Conservation (phyloP, 1,140 invertebrate genomes). For the Micrasema minimum region DNA sequence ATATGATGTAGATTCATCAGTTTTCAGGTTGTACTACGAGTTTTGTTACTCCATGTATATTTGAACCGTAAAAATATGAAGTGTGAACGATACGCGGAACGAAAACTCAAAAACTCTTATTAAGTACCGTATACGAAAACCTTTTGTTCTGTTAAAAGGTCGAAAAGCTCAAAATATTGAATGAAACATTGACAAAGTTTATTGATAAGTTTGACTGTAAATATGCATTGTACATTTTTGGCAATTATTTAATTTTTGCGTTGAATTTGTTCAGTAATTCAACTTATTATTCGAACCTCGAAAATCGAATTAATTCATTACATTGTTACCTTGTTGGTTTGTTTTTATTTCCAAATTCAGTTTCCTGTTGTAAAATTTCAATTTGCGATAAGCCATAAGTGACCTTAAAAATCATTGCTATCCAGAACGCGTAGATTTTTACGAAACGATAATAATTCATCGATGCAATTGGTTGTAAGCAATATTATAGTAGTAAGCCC, state of each 20-base stretch:
- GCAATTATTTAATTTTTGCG: not conserved
- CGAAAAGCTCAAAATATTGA: not conserved
- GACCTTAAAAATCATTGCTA: not conserved
- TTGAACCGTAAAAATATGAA: too few relatives aligned
- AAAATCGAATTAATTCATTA: not conserved
- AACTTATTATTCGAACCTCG: not conserved
- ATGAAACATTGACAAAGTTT: not conserved
- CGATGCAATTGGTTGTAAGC: not conserved
- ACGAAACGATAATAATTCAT: not conserved
- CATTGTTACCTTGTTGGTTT: not conserved
- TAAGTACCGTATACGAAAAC: not conserved
- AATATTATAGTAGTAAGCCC: not conserved
- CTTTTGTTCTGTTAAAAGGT: not conserved
- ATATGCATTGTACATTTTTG: not conserved
- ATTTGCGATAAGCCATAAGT: not conserved
- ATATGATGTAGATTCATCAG: too few relatives aligned
- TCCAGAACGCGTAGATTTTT: not conserved
- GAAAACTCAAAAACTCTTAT: not conserved
- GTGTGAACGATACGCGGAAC: too few relatives aligned
- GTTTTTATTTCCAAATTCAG: not conserved
- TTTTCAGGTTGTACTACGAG: too few relatives aligned
- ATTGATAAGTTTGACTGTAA: not conserved
- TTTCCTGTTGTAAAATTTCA: not conserved
- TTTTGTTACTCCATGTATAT: too few relatives aligned
- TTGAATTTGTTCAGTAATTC: not conserved